Evolutionary conservation across 2,888 invertebrate genomes (phyloP).

Genomic region (Eudiplozoon nipponicum): DNA sequence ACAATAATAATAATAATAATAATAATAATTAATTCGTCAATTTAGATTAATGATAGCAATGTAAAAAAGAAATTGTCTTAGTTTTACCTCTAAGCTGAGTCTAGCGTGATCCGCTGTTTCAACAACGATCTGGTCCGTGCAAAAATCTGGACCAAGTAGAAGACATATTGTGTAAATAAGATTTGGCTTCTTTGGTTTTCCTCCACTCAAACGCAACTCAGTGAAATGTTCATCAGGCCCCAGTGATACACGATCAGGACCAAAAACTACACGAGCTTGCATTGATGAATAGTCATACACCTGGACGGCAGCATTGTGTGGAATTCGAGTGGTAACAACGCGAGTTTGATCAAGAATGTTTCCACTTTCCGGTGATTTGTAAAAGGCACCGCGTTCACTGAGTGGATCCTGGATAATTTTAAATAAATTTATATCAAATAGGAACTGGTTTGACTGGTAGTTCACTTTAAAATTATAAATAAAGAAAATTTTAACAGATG

Average conservation of each 20-base stretch:
- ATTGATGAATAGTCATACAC: constrained; percentile 22
- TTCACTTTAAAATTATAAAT: no score
- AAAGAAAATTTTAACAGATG: no score
- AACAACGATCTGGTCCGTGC: constrained; percentile 23
- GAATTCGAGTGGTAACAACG: constrained; percentile 22
- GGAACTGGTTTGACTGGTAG: no score
- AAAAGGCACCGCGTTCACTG: constrained; percentile 23
- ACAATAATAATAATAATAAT: no score
- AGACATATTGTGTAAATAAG: constrained; percentile 22
- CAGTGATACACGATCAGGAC: constrained; percentile 23
- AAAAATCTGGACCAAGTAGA: constrained; percentile 24
- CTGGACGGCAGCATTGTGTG: constrained; percentile 24
- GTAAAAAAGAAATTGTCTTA: no score
- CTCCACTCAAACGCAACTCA: constrained; percentile 23
- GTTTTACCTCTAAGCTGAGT: no score
- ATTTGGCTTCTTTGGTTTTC: constrained; percentile 22
- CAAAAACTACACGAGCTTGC: constrained; percentile 22
- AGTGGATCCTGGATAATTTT: no score
- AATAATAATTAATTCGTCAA: no score
- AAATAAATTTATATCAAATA: no score
- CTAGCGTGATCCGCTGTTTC: constrained; percentile 24
- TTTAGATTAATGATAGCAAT: no score
- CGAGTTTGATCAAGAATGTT: constrained; percentile 18
- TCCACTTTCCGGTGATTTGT: neutral
- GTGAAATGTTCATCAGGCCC: constrained; percentile 24